phyloP scores from a whole-genome alignment of 2,888 invertebrate species.

The Hymenopus coronatus region DNA sequence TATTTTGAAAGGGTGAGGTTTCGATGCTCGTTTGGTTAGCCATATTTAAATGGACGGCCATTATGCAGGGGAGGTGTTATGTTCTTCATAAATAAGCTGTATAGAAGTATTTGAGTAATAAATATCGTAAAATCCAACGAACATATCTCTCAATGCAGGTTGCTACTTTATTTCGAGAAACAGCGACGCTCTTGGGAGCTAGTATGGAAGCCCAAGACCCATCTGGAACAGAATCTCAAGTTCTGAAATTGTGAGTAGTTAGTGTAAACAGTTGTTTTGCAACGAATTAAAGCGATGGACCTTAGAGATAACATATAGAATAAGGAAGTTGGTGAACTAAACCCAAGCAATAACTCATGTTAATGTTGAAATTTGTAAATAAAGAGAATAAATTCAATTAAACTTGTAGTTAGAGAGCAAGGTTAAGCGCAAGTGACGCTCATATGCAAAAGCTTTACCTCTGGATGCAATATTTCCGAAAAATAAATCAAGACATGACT shows the following conservation, averaged over 20 bases:
- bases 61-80: slow-evolving; percentile 33
- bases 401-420: not conserved
- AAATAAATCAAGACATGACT: not conserved
- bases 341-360: not conserved
- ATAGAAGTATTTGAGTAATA: slow-evolving; percentile 34
- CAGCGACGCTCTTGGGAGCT: slow-evolving; percentile 63
- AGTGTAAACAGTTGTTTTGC: slow-evolving; percentile 8
- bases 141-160: slow-evolving; percentile 55
- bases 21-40: slow-evolving; percentile 43
- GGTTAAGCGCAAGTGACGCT: not conserved
- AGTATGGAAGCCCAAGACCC: slow-evolving; percentile 51
- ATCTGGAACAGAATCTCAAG: slow-evolving; percentile 37
- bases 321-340: not conserved
- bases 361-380: not conserved
- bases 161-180: slow-evolving; percentile 65
- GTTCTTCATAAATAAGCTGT: slow-evolving; percentile 31
- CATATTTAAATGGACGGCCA: slow-evolving; percentile 40
- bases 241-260: slow-evolving; percentile 41
- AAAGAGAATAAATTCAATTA: not conserved
- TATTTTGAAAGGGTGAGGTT: slow-evolving; percentile 56
- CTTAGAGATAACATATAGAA: not conserved
- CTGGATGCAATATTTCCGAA: not conserved
- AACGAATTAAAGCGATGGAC: not conserved
- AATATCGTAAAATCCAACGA: slow-evolving; percentile 6
- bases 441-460: not conserved